Base-by-base conservation (phyloP, 2,797 vertebrate species). In the Hafferia zeledoni region DNA sequence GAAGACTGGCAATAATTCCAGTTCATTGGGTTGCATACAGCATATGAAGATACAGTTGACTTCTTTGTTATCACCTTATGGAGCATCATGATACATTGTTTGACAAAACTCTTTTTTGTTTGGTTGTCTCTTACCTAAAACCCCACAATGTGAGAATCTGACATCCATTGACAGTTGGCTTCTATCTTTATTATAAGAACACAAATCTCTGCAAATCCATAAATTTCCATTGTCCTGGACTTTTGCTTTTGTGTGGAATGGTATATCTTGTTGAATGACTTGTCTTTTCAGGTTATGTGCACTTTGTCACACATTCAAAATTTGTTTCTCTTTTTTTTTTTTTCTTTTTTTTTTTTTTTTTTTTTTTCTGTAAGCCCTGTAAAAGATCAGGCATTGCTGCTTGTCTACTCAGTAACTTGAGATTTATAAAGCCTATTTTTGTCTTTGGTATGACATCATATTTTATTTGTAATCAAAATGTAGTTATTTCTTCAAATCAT, bases 221-320 rank as follows among this genome's bases (percentile, higher is more conserved):
- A 53, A 2, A 61, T 93, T 90, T 93, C 59, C 67, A 0, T 72
- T 79, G 47, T 63, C 23, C 11, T 33, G 39, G 23, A 55, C 2
- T 18, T 92, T 84, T 90, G 20, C 43, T 69, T 83, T 84, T 67
- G 3, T 72, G 24, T 76, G 33, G 68, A 67, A 57, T 53, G 27
- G 28, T 84, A 91, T 90, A 82, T 92, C 44, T 52, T 87, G 46
- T 4, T 57, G 59, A 60, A 31, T 89, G 52, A 70, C 65, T 93
- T 96, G 90, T 95, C 90, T 94, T 95, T 93, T 93, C 75, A 64
- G 18, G 63, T 96, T 95, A 94, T 5, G 4, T 83, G 77, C 78
- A 87, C 67, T 95, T 93, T 87, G 86, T 70, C 87, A 75, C 77
- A 95, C 80, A 89, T 70, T 80, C 44, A 67, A 17, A 60, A 70